phyloP scores from a whole-genome alignment of 2,113 vertebrate genomes.

The Garra rufa region DNA sequence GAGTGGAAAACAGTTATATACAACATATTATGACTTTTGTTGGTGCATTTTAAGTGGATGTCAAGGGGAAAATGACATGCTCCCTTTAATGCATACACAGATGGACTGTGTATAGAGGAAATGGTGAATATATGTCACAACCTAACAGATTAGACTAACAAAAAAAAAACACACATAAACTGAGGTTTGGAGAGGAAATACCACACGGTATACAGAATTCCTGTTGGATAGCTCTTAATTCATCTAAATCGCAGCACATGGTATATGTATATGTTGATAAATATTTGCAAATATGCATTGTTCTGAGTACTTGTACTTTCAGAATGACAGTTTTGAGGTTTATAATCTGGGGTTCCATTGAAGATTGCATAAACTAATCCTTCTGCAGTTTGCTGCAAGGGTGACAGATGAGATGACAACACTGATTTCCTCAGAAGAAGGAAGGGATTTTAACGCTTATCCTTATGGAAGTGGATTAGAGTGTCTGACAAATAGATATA shows the following conservation, averaged over 20 bases:
- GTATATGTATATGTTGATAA: not conserved
- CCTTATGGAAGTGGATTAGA: conserved; percentile 24
- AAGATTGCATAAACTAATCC: conserved; percentile 26
- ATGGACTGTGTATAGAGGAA: not conserved
- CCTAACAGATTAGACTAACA: not conserved
- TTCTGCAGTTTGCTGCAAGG: conserved; percentile 1
- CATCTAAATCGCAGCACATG: not conserved
- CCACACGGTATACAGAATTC: not conserved
- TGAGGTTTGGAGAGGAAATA: not conserved
- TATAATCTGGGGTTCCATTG: conserved; percentile 18
- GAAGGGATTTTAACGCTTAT: not conserved
- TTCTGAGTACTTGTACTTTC: not conserved
- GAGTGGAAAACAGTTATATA: not conserved
- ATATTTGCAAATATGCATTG: not conserved
- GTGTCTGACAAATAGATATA: not conserved
- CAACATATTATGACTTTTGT: too few species aligned
- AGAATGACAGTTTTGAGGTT: not conserved
- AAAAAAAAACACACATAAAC: not conserved
- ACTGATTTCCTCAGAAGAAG: conserved; percentile 5
- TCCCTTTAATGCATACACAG: not conserved
- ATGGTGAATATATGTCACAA: not conserved
- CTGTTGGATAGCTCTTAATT: not conserved
- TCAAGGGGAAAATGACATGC: not conserved
- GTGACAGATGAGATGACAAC: conserved; percentile 29
- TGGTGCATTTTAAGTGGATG: not conserved